These are phyloP conservation scores for Pseudomyrmex pallidus DNA, from an alignment of 1,140 invertebrate genomes.

Conservation along the genomic window DNA sequence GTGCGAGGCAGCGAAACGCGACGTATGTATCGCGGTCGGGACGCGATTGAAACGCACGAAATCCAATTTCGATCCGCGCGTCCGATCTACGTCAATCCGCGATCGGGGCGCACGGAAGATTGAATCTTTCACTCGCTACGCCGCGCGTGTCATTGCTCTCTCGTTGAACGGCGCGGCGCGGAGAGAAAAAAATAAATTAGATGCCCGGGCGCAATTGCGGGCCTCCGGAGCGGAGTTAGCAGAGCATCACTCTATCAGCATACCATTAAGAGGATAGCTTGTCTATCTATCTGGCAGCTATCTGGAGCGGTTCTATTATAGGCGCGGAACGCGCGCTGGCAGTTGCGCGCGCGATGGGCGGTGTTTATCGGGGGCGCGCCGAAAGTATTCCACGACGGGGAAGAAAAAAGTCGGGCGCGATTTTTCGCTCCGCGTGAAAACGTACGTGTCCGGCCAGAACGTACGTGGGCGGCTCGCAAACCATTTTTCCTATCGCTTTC, in stretches of 20 bases:
- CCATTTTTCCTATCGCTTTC: constrained; percentile 8
- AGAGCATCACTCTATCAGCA: constrained; percentile 77
- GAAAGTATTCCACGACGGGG: constrained; percentile 52
- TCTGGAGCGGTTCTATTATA: constrained; percentile 65
- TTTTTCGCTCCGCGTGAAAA: constrained; percentile 26
- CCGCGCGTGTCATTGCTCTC: constrained; percentile 63
- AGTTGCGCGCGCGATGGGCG: not conserved
- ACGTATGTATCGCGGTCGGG: not conserved
- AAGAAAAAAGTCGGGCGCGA: constrained; percentile 53
- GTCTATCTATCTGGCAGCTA: constrained; percentile 50
- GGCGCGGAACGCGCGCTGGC: not conserved
- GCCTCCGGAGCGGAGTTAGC: constrained; percentile 68
- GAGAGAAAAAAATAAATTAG: constrained; percentile 57
- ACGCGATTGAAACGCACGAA: not conserved
- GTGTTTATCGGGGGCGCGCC: constrained; percentile 70
- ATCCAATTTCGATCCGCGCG: too few species aligned
- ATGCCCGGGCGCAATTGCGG: constrained; percentile 62
- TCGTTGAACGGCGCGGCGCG: constrained; percentile 31
- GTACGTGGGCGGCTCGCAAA: constrained; percentile 7
- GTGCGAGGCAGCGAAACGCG: not conserved
- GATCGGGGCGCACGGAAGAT: not conserved
- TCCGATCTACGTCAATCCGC: not conserved
- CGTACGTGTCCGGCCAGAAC: not conserved
- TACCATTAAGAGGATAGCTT: constrained; percentile 73
- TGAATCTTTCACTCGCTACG: not conserved